A percentile compares a stretch with the other conserved stretches of the same genome.
These are phyloP conservation scores for Drosophila lacertosa DNA, from an alignment of 1,140 invertebrate genomes.

Conservation along the genomic window DNA sequence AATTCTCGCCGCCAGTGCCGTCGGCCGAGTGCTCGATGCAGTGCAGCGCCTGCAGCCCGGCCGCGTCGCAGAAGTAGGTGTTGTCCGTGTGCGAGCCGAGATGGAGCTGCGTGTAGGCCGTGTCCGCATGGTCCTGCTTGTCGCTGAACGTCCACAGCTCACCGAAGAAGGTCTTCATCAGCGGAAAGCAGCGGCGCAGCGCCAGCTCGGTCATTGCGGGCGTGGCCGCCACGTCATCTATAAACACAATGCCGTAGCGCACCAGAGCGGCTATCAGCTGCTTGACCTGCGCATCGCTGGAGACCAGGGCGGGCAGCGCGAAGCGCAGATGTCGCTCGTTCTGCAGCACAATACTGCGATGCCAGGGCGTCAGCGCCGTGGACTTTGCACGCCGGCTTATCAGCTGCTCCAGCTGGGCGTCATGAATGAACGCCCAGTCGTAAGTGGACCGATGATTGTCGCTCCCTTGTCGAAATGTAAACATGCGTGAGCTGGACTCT, in stretches of 20 bases:
- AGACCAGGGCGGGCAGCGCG: conserved; percentile 40
- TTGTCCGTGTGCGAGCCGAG: conserved; percentile 87
- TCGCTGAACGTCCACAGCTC: conserved; percentile 87
- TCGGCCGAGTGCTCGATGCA: conserved; percentile 86
- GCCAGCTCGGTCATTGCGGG: conserved; percentile 77
- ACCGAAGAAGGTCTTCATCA: conserved; percentile 88
- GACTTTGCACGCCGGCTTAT: conserved; percentile 53
- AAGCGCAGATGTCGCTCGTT: conserved; percentile 63
- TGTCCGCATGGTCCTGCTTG: conserved; percentile 86
- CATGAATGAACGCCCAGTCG: conserved; percentile 57
- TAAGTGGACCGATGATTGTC: conserved; percentile 73
- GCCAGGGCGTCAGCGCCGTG: conserved; percentile 60
- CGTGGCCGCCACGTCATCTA: conserved; percentile 73
- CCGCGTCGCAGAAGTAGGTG: conserved; percentile 90
- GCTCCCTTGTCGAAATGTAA: conserved; percentile 55
- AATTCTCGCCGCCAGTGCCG: conserved; percentile 87
- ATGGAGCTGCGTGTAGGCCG: conserved; percentile 87
- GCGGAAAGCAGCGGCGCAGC: conserved; percentile 79
- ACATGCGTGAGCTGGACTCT: background rate
- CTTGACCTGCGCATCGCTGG: conserved; percentile 47
- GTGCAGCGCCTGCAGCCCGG: conserved; percentile 89
- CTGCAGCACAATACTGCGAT: conserved; percentile 55
- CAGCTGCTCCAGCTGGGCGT: conserved; percentile 57
- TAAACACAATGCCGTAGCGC: conserved; percentile 76
- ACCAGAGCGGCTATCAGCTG: conserved; percentile 59